Conservation (phyloP, 1,140 invertebrate genomes). For the Homalodisca vitripennis region DNA sequence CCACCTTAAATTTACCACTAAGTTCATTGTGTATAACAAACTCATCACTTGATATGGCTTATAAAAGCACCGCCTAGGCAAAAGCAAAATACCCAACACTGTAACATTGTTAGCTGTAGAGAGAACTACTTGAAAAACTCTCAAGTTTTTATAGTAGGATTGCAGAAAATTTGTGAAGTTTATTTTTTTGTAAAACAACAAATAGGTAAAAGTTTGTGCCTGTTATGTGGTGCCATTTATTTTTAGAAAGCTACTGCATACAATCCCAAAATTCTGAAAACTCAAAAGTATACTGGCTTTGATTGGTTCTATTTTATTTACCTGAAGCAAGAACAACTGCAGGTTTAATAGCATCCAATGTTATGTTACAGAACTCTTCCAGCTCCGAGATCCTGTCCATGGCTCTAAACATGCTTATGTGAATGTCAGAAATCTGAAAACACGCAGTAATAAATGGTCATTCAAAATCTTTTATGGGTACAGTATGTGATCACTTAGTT, state of each 20-base stretch:
- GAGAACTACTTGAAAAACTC: too few relatives aligned
- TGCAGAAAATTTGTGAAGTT: neutral
- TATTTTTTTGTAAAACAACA: neutral
- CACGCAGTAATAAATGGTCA: too few relatives aligned
- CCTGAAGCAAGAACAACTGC: slow-evolving; percentile 79
- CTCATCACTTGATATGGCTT: too few relatives aligned
- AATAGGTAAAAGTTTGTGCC: neutral
- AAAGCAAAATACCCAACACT: too few relatives aligned
- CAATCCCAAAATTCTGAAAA: neutral
- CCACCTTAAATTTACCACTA: too few relatives aligned
- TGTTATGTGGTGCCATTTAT: neutral
- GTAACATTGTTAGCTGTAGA: too few relatives aligned
- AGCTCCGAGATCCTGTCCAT: slow-evolving; percentile 71
- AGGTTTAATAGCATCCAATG: slow-evolving; percentile 73
- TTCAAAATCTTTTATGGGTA: too few relatives aligned
- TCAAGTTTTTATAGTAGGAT: neutral
- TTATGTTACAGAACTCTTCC: slow-evolving; percentile 75
- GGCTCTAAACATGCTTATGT: slow-evolving; percentile 85
- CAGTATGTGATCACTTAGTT: too few relatives aligned
- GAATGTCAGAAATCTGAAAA: slow-evolving; percentile 81
- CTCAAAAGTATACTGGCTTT: neutral
- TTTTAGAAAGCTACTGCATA: neutral
- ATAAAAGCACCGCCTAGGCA: too few relatives aligned
- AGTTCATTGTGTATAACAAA: too few relatives aligned
- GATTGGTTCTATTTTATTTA: slow-evolving; percentile 44